Evolutionary conservation across 2,888 invertebrate genomes (phyloP).

Genomic region (Epistrophe grossulariae): DNA sequence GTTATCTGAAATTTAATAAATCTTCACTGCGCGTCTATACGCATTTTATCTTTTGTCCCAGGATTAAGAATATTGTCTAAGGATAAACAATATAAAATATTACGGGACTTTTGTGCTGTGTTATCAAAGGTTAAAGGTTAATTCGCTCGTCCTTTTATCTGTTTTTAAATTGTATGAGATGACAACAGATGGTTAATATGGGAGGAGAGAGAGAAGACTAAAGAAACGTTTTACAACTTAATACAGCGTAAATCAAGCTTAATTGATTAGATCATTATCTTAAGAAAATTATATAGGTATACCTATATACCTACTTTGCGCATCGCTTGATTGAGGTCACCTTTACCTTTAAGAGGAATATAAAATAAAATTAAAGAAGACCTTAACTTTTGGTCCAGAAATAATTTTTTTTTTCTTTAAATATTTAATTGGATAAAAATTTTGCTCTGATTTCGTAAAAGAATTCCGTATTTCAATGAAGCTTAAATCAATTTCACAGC

Average conservation of each 20-base stretch:
- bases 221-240: constrained; percentile 8
- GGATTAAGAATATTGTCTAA: not conserved
- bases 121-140: constrained; percentile 2
- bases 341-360: no score
- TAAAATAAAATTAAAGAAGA: no score
- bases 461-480: no score
- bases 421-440: no score
- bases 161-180: constrained; percentile 21
- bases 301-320: not conserved
- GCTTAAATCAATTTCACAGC: no score
- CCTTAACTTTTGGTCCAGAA: no score
- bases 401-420: no score
- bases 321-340: not conserved
- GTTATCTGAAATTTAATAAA: constrained; percentile 66
- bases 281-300: not conserved
- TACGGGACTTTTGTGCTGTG: not conserved
- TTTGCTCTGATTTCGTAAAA: no score
- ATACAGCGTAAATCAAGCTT: not conserved
- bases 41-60: constrained; percentile 47
- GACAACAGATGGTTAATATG: constrained; percentile 24
- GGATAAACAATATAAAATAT: constrained; percentile 4
- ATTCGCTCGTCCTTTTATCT: not conserved
- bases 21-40: constrained; percentile 40
- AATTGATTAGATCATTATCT: constrained; percentile 23
- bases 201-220: not conserved